These are phyloP conservation scores for Baryphthengus martii DNA, from an alignment of 2,113 vertebrate genomes.

Conservation along the genomic window DNA sequence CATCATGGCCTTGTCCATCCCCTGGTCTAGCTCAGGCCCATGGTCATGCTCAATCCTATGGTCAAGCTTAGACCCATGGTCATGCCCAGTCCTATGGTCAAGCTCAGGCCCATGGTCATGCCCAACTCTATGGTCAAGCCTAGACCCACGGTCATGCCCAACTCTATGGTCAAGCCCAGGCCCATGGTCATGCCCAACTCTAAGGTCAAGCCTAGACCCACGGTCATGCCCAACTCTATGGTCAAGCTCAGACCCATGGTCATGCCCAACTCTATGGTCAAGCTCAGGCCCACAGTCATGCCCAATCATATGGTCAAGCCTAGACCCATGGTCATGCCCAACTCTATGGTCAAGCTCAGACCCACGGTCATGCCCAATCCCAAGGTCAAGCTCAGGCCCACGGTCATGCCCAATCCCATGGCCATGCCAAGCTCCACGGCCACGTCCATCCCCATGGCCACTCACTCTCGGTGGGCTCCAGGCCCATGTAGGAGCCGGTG, in stretches of 20 bases:
- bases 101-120: background rate
- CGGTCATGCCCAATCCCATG: background rate
- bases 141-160: background rate
- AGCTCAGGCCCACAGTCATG: background rate
- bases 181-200: rapidly evolving
- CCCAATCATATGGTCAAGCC: no score
- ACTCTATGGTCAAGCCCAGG: rapidly evolving
- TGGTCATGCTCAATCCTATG: rapidly evolving
- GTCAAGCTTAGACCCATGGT: no score
- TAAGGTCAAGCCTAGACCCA: rapidly evolving
- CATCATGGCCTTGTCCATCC: no score
- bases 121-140: background rate
- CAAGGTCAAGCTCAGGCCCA: rapidly evolving
- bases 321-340: rapidly evolving
- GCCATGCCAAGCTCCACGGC: rapidly evolving
- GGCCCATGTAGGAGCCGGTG: slow-evolving; percentile 86
- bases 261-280: no score
- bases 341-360: rapidly evolving
- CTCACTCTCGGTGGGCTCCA: slow-evolving; percentile 89
- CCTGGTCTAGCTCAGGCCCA: rapidly evolving
- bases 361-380: rapidly evolving
- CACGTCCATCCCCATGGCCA: background rate
- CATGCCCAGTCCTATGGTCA: rapidly evolving
- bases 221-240: rapidly evolving
- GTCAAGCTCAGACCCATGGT: background rate